Conservation (phyloP, 2,113 vertebrate genomes). For the zebrafish (Danio rerio) region DNA sequence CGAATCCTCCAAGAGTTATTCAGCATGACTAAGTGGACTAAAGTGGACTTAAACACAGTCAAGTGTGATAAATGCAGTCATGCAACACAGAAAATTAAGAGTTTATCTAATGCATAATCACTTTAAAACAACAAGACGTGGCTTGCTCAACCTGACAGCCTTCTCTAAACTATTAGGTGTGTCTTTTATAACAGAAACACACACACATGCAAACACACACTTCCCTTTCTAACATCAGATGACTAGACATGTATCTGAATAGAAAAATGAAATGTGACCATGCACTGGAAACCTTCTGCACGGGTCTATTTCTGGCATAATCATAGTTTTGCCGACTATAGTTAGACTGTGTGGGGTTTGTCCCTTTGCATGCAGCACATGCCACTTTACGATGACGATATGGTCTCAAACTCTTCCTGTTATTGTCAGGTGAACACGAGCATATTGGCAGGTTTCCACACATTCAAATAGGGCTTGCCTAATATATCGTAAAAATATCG, state of each 20-base stretch:
- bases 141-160: constrained; percentile 2
- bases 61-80: background rate
- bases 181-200: background rate
- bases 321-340: constrained; percentile 4
- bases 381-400: background rate
- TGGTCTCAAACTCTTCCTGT: background rate
- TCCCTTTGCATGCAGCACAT: background rate
- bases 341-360: constrained; percentile 14
- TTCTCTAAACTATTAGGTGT: background rate
- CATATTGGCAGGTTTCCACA: background rate
- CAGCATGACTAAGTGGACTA: background rate
- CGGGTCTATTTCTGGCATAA: constrained; percentile 21
- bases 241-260: background rate
- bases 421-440: background rate
- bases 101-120: background rate
- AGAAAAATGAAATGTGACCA: background rate
- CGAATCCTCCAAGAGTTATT: background rate
- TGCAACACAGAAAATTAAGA: background rate
- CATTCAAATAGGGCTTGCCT: background rate
- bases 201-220: constrained; percentile 23
- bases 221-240: constrained; percentile 12
- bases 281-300: constrained; percentile 21
- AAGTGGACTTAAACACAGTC: background rate
- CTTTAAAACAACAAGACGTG: background rate
- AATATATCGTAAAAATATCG: too few species aligned